A percentile compares a stretch with the other conserved stretches of the same genome.
These are phyloP conservation scores for Drosophila anceps DNA, from an alignment of 2,888 invertebrate genomes.

Conservation along the genomic window DNA sequence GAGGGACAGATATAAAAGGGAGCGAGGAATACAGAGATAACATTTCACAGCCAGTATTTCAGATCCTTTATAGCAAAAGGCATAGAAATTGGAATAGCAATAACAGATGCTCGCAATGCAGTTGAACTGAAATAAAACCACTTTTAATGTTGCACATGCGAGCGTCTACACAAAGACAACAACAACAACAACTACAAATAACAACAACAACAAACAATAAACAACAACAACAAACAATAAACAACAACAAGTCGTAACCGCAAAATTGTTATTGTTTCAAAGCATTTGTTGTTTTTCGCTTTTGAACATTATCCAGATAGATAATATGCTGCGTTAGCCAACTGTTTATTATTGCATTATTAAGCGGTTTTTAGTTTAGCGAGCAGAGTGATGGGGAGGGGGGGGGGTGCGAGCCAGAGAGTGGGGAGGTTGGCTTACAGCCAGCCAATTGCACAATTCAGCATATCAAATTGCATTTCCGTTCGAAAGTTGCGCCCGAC, in stretches of 20 bases:
- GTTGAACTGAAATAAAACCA: constrained; percentile 33
- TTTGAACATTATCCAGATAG: constrained; percentile 18
- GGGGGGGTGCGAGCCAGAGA: neutral
- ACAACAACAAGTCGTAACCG: constrained; percentile 9
- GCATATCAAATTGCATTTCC: constrained; percentile 59
- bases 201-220: constrained; percentile 18
- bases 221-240: constrained; percentile 11
- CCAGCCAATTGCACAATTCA: constrained; percentile 42
- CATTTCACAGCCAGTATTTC: constrained; percentile 10
- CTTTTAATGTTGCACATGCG: constrained; percentile 20
- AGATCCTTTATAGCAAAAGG: constrained; percentile 13
- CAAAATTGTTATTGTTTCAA: constrained; percentile 38
- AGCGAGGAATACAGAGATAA: neutral
- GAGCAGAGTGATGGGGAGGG: neutral
- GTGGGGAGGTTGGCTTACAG: neutral
- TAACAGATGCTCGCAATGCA: constrained; percentile 2
- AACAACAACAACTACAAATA: constrained; percentile 8
- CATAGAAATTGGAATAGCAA: constrained; percentile 1
- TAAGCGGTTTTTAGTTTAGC: constrained; percentile 41
- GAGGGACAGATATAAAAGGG: neutral
- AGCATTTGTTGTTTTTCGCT: constrained; percentile 40
- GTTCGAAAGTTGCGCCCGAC: constrained; percentile 35
- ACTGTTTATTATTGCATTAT: constrained; percentile 60
- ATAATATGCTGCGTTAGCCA: constrained; percentile 24
- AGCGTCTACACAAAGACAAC: constrained; percentile 8